Base-by-base conservation (phyloP, 2,113 vertebrate species). In the Osmerus mordax region DNA sequence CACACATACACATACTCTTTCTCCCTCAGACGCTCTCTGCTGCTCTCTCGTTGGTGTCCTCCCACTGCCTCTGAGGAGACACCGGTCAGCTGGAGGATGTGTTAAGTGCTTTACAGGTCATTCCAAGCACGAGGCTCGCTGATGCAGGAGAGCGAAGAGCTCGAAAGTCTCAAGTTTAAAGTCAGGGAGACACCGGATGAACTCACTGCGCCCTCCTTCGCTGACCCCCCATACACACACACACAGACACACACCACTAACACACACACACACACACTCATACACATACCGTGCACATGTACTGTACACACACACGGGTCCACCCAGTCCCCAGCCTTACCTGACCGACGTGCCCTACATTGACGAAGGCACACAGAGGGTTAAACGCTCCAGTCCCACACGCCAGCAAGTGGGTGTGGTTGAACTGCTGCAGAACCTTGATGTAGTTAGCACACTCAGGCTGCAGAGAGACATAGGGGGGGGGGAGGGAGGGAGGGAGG, bases 331-430 rank as follows among this genome's bases (percentile, higher is more conserved):
- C 55, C 28, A 60, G 23, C 62, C 81, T 67, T 56, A 88, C 91
- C 90, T 93, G 89, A 78, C 63, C 88, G 65, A 63, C 68, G 65
- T 93, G 91, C 47, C 95, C 94, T 61, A 94, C 93, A 87, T 88
- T 91, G 80, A 98, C 55, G 68, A 94, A 91, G 52, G 88, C 77
- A 67, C 97, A 99, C 9, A 92, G 12, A 0, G 97, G 97, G 81
- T 96, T 94, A 67, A 99, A 99, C 5, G 97, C 95, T 73, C 96
- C 97, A 3, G 97, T 99, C 32, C 96, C 97, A 78, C 97, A 99
- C 1, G 88, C 91, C 79, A 99, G 85, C 55, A 99, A 90, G 66
- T 99, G 97, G 0, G 95, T 97, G 72, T 93, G 92, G 83, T 99
- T 99, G 86, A 94, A 95, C 59, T 91, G 93, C 61, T 99, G 96